Evolutionary conservation across 2,797 vertebrate genomes (phyloP).

Genomic region (Acrossocheilus wenchowensis): DNA sequence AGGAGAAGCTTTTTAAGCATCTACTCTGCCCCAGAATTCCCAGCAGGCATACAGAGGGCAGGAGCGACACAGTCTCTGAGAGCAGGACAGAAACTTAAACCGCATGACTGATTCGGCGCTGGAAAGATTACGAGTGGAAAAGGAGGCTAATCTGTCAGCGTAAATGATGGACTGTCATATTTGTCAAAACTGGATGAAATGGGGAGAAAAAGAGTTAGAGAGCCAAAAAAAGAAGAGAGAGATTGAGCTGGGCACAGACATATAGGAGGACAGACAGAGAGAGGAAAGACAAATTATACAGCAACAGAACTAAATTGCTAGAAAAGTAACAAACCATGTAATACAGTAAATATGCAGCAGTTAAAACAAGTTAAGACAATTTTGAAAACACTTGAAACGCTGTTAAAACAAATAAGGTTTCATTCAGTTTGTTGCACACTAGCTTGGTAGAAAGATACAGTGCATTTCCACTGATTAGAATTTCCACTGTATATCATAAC

Average conservation of each 20-base stretch:
- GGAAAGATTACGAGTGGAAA: slow-evolving; percentile 47
- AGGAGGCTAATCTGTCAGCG: slow-evolving; percentile 40
- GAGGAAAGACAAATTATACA: slow-evolving; percentile 10
- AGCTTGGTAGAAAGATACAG: neutral
- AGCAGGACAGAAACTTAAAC: slow-evolving; percentile 32
- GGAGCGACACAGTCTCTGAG: slow-evolving; percentile 22
- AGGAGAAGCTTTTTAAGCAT: slow-evolving; percentile 34
- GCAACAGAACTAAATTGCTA: neutral
- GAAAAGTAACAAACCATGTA: neutral
- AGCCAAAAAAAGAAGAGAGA: neutral
- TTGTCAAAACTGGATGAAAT: slow-evolving; percentile 18
- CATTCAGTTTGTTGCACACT: neutral
- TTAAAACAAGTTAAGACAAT: neutral
- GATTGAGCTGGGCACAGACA: neutral
- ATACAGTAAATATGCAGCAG: neutral
- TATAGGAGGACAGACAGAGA: neutral
- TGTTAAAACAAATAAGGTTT: neutral
- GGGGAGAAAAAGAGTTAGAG: neutral
- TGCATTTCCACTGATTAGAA: neutral
- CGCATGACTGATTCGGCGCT: slow-evolving; percentile 43
- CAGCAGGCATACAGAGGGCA: slow-evolving; percentile 30
- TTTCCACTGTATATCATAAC: neutral
- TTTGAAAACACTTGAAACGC: neutral
- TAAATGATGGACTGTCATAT: slow-evolving; percentile 36
- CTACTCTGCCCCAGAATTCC: slow-evolving; percentile 29